phyloP scores from a whole-genome alignment of 2,797 vertebrate species.

The Sandelia bainsii region DNA sequence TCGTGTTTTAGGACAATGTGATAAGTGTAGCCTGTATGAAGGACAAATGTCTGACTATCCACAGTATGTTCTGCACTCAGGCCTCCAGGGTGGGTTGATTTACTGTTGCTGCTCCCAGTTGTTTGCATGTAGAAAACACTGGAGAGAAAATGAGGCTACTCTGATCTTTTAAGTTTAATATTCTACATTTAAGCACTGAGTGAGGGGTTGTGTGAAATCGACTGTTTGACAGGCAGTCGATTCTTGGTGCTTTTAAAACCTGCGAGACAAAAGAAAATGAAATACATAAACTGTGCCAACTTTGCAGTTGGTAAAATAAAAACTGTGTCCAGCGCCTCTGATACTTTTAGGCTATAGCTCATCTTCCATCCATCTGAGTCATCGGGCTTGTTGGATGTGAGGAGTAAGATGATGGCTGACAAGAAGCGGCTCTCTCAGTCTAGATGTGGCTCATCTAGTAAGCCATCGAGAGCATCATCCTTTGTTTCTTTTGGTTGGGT shows the following conservation, averaged over 20 bases:
- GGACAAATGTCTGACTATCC: slow-evolving; percentile 50
- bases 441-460: slow-evolving; percentile 17
- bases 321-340: background rate
- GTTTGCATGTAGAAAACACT: slow-evolving; percentile 17
- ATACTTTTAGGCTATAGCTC: slow-evolving; percentile 29
- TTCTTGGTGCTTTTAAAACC: slow-evolving; percentile 23
- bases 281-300: background rate
- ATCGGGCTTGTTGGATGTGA: slow-evolving; percentile 54
- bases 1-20: background rate
- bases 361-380: slow-evolving; percentile 59
- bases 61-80: slow-evolving; percentile 47
- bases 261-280: slow-evolving; percentile 37
- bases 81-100: slow-evolving; percentile 55
- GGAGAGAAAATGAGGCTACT: background rate
- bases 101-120: slow-evolving; percentile 63
- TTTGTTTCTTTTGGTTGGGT: slow-evolving; percentile 45
- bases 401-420: slow-evolving; percentile 65
- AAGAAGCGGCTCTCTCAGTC: slow-evolving; percentile 42
- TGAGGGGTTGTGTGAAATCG: background rate
- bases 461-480: slow-evolving; percentile 14
- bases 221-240: background rate
- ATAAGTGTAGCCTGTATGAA: slow-evolving; percentile 48
- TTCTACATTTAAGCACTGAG: background rate
- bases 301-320: background rate
- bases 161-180: background rate